Conservation (phyloP, 2,797 vertebrate species). For the Sorex maritimensis region DNA sequence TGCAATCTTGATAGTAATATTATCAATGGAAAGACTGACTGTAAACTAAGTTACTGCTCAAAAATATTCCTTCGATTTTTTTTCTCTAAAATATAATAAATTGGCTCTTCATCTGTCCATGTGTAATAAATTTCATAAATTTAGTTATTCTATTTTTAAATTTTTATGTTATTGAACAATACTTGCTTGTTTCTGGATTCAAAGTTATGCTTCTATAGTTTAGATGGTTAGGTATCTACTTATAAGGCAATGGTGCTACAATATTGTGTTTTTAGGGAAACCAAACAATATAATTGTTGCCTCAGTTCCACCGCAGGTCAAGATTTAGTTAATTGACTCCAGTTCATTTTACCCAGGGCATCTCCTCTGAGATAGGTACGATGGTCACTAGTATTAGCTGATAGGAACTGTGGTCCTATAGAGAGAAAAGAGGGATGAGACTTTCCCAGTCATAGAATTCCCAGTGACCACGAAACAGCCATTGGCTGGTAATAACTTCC, state of each 20-base stretch:
- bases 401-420: constrained; percentile 61
- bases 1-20: neutral
- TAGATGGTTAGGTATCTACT: constrained; percentile 38
- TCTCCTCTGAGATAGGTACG: constrained; percentile 77
- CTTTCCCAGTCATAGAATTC: constrained; percentile 83
- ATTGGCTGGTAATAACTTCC: constrained; percentile 86
- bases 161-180: neutral
- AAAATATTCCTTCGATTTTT: neutral
- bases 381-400: constrained; percentile 63
- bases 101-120: neutral
- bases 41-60: neutral
- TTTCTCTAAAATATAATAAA: neutral
- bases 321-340: constrained; percentile 85
- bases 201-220: constrained; percentile 34
- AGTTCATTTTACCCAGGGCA: constrained; percentile 78
- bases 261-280: constrained; percentile 58
- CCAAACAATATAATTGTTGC: constrained; percentile 78
- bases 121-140: neutral
- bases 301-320: constrained; percentile 71
- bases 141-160: constrained; percentile 17
- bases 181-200: constrained; percentile 58
- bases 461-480: constrained; percentile 83
- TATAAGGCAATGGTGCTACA: constrained; percentile 68
- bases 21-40: neutral
- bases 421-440: constrained; percentile 79